Percentiles rank a stretch among this genome's conserved stretches.
Evolutionary conservation across 2,797 vertebrate genomes (phyloP).

Genomic region (Gymnopithys bicolor): DNA sequence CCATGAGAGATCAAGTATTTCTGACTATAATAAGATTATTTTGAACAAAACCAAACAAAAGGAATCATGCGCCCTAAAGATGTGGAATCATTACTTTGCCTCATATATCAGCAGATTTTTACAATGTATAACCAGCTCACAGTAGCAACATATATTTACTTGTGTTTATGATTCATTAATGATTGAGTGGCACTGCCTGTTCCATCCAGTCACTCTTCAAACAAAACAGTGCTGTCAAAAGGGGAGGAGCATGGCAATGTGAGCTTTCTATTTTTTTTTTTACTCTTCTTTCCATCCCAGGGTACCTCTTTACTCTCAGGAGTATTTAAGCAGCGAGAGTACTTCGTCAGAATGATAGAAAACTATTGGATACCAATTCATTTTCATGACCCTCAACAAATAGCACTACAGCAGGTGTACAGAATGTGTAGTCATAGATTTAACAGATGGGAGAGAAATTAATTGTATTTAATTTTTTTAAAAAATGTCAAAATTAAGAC

Average conservation of each 20-base stretch:
- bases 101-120: background rate
- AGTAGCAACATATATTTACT: background rate
- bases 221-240: background rate
- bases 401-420: background rate
- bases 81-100: background rate
- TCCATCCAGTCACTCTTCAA: background rate
- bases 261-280: background rate
- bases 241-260: background rate
- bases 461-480: background rate
- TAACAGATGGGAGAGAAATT: background rate
- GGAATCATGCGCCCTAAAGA: background rate
- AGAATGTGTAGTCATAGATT: background rate
- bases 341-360: background rate
- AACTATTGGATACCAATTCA: background rate
- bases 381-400: background rate
- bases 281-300: background rate
- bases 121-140: rapidly evolving
- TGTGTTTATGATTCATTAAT: background rate
- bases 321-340: background rate
- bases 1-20: background rate
- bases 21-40: background rate
- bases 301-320: background rate
- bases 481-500: background rate
- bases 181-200: background rate
- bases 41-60: conserved; percentile 1